Evolutionary conservation across 2,113 vertebrate genomes (phyloP).

Genomic region (Actenoides lindsayi): DNA sequence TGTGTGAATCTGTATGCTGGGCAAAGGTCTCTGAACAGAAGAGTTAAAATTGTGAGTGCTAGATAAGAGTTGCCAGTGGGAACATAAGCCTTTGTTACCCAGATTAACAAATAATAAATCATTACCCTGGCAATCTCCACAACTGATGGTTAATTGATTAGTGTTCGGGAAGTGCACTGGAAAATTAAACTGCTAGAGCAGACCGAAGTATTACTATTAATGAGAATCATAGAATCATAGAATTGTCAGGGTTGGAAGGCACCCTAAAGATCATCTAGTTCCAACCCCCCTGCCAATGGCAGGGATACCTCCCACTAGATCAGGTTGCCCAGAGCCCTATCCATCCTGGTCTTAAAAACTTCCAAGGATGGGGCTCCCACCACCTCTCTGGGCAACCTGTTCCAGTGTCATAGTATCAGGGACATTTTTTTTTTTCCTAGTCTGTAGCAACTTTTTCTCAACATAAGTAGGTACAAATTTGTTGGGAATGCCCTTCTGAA

Average conservation of each 20-base stretch:
- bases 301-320: too few species aligned
- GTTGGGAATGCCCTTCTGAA: neutral
- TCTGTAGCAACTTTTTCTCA: neutral
- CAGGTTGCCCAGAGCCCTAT: too few species aligned
- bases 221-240: neutral
- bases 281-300: too few species aligned
- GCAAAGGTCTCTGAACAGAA: neutral
- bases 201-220: neutral
- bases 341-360: too few species aligned
- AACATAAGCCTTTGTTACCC: neutral
- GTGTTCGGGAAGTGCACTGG: neutral
- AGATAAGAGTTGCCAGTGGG: neutral
- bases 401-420: neutral
- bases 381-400: too few species aligned
- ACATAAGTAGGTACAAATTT: neutral
- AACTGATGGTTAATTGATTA: constrained; percentile 17
- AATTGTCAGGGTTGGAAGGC: too few species aligned
- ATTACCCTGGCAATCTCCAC: neutral
- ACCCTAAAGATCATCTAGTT: too few species aligned
- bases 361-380: too few species aligned
- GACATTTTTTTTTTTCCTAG: neutral
- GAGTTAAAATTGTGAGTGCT: neutral
- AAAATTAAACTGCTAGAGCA: neutral
- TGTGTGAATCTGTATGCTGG: neutral
- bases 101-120: constrained; percentile 33